These are phyloP conservation scores for Drosophila punjabiensis DNA, from an alignment of 1,140 invertebrate genomes.

Conservation along the genomic window DNA sequence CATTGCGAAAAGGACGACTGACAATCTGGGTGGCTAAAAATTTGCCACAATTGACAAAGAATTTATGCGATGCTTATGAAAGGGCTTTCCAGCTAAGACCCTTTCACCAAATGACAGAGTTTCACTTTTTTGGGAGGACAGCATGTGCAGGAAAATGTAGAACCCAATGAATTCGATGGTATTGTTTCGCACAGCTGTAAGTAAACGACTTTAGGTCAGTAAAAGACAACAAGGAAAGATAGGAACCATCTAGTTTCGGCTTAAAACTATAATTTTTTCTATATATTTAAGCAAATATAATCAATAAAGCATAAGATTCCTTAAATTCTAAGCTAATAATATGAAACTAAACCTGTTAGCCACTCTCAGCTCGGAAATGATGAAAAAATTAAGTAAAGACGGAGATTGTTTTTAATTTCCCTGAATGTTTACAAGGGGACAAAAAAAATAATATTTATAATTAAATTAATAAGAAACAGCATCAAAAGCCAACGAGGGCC, in stretches of 20 bases:
- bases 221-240: background rate
- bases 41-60: slow-evolving; percentile 81
- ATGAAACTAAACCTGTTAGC: background rate
- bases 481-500: slow-evolving; percentile 31
- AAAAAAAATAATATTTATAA: slow-evolving; percentile 61
- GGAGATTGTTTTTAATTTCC: slow-evolving; percentile 51
- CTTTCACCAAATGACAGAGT: slow-evolving; percentile 60
- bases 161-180: slow-evolving; percentile 14
- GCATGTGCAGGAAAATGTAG: background rate
- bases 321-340: background rate
- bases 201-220: slow-evolving; percentile 44
- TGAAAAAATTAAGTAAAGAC: slow-evolving; percentile 50
- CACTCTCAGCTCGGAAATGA: slow-evolving; percentile 44
- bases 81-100: slow-evolving; percentile 72
- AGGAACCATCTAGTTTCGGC: background rate
- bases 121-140: slow-evolving; percentile 54
- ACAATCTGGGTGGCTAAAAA: slow-evolving; percentile 31
- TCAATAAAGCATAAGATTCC: background rate
- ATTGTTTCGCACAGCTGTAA: slow-evolving; percentile 50
- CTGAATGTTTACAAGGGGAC: slow-evolving; percentile 18
- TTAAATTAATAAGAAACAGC: slow-evolving; percentile 66
- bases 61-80: slow-evolving; percentile 80
- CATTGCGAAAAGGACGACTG: slow-evolving; percentile 2
- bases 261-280: background rate
- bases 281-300: background rate